These are phyloP conservation scores for Melanostoma mellinum DNA, from an alignment of 2,888 invertebrate genomes.

Conservation along the genomic window DNA sequence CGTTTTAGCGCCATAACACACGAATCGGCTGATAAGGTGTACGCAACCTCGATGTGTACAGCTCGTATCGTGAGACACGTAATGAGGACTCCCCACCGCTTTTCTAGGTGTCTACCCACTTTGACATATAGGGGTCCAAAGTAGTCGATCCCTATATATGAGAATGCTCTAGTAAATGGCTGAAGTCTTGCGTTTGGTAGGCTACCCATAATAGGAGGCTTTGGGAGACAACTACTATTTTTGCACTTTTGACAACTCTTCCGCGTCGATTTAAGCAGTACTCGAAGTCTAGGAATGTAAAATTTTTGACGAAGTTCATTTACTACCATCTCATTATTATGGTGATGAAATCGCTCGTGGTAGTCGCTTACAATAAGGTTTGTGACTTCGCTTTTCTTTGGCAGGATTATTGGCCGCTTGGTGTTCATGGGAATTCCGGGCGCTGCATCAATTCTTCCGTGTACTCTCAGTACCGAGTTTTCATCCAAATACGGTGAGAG, in stretches of 20 bases:
- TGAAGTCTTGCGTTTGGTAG: conserved; percentile 50
- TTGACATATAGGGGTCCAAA: conserved; percentile 57
- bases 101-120: conserved; percentile 36
- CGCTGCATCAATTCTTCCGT: neutral
- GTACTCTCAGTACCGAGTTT: neutral
- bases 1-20: conserved; percentile 24
- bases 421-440: neutral
- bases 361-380: no score
- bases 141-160: conserved; percentile 51
- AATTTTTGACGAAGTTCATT: conserved; percentile 47
- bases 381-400: neutral
- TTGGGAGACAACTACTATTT: conserved; percentile 18
- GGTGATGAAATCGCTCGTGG: conserved; percentile 25
- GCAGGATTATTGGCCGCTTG: conserved; percentile 18
- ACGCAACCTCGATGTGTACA: conserved; percentile 37
- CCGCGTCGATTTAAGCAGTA: conserved; percentile 37
- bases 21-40: conserved; percentile 26
- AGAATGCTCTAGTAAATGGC: conserved; percentile 31
- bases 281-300: conserved; percentile 18
- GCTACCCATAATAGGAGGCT: conserved; percentile 42
- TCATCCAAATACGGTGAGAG: conserved; percentile 1
- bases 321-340: conserved; percentile 52
- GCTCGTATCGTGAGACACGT: conserved; percentile 54
- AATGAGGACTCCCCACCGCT: conserved; percentile 47
- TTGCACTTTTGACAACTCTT: conserved; percentile 40